Evolutionary conservation across 2,888 invertebrate genomes (phyloP).

Genomic region (Drosophila paracracens): DNA sequence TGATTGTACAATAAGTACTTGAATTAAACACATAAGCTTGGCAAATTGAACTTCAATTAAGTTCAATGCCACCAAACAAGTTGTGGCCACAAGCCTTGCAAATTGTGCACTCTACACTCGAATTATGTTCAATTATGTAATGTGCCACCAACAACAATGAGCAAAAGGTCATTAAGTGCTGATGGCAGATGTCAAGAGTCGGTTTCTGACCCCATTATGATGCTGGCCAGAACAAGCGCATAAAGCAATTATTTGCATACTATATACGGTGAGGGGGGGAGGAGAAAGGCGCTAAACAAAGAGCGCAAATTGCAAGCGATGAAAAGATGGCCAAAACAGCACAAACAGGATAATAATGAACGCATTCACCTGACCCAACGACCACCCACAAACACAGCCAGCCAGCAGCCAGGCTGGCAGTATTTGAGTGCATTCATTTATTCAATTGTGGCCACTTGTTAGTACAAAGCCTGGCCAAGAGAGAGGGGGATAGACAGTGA

Average conservation of each 20-base stretch:
- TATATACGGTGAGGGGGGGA: conserved; percentile 17
- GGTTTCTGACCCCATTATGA: conserved; percentile 43
- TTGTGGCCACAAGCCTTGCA: background rate
- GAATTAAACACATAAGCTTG: background rate
- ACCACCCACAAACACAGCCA: background rate
- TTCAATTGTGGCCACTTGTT: conserved; percentile 78
- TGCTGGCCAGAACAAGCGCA: conserved; percentile 62
- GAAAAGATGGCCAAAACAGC: conserved; percentile 37
- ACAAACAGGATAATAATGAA: conserved; percentile 36
- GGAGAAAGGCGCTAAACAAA: conserved; percentile 45
- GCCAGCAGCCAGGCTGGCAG: background rate
- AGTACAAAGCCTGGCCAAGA: conserved; percentile 63
- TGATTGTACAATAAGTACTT: background rate
- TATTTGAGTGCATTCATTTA: conserved; percentile 70
- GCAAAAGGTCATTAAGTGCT: conserved; percentile 63
- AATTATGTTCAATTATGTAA: conserved; percentile 66
- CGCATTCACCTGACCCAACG: conserved; percentile 31
- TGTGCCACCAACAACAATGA: conserved; percentile 22
- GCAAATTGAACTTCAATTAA: conserved; percentile 2
- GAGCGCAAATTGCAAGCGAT: conserved; percentile 66
- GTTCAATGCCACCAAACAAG: conserved; percentile 1
- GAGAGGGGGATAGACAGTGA: conserved; percentile 14
- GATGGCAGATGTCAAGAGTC: conserved; percentile 54
- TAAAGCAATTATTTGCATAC: conserved; percentile 78
- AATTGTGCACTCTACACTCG: conserved; percentile 41